Evolutionary conservation across 2,888 invertebrate species (phyloP).

Genomic region (Hirtodrosophila trivittata): DNA sequence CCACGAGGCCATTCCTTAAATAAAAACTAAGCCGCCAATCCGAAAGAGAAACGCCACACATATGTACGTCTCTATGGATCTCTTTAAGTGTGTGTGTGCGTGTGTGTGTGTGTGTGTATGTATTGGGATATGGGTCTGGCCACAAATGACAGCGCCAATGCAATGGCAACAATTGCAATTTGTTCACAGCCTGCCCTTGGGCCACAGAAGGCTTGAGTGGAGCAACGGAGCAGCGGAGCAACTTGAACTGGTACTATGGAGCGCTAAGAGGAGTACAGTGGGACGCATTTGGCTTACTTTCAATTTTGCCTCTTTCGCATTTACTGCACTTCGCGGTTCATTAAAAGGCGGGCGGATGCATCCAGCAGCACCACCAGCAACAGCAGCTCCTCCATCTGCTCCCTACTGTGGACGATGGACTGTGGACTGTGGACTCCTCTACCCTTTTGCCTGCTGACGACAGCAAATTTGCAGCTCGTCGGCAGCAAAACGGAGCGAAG

Average conservation of each 20-base stretch:
- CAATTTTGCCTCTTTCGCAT: slow-evolving; percentile 59
- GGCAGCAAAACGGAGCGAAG: slow-evolving; percentile 34
- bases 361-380: slow-evolving; percentile 54
- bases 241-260: slow-evolving; percentile 25
- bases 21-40: slow-evolving; percentile 59
- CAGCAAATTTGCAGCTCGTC: slow-evolving; percentile 77
- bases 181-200: slow-evolving; percentile 82
- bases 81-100: slow-evolving; percentile 9
- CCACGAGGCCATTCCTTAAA: slow-evolving; percentile 47
- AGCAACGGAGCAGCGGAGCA: slow-evolving; percentile 25
- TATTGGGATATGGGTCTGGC: slow-evolving; percentile 48
- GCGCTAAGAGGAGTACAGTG: slow-evolving; percentile 50
- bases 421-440: slow-evolving; percentile 1
- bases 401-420: not conserved
- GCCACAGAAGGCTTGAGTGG: slow-evolving; percentile 39
- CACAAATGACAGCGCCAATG: slow-evolving; percentile 81
- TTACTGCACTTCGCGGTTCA: slow-evolving; percentile 84
- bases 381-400: slow-evolving; percentile 2
- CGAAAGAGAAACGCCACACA: slow-evolving; percentile 22
- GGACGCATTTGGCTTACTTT: slow-evolving; percentile 58
- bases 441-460: slow-evolving; percentile 61
- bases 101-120: slow-evolving; percentile 6
- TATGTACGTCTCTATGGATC: not conserved
- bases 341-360: slow-evolving; percentile 83
- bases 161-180: slow-evolving; percentile 84